These are phyloP conservation scores for Autographa pulchrina DNA, from an alignment of 2,888 invertebrate species.

Conservation along the genomic window DNA sequence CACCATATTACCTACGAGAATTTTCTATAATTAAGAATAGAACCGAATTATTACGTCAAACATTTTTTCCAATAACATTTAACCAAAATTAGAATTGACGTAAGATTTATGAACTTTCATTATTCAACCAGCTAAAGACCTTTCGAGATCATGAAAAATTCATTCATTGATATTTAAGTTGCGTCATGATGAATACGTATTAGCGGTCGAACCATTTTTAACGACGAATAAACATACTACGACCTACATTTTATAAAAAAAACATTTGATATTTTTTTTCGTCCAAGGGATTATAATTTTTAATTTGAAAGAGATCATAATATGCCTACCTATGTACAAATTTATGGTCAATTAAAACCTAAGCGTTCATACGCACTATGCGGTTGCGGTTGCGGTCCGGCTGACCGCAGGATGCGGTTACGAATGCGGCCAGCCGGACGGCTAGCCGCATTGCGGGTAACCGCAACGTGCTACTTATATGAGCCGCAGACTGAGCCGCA, in stretches of 20 bases:
- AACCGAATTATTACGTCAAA: slow-evolving; percentile 25
- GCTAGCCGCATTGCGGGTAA: too few relatives aligned
- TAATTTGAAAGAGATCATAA: too few relatives aligned
- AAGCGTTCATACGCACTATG: too few relatives aligned
- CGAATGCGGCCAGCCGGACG: too few relatives aligned
- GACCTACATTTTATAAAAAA: neutral
- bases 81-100: slow-evolving; percentile 27
- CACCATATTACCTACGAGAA: neutral
- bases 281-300: too few relatives aligned
- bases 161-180: slow-evolving; percentile 48
- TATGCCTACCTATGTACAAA: too few relatives aligned
- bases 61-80: slow-evolving; percentile 8
- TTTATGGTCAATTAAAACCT: too few relatives aligned
- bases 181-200: slow-evolving; percentile 30
- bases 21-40: slow-evolving; percentile 4
- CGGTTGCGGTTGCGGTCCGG: too few relatives aligned
- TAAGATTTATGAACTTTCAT: slow-evolving; percentile 36
- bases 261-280: too few relatives aligned
- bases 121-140: slow-evolving; percentile 37
- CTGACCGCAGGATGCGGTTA: too few relatives aligned
- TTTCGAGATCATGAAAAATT: slow-evolving; percentile 52
- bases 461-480: too few relatives aligned
- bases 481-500: too few relatives aligned
- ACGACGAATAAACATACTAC: slow-evolving; percentile 27
- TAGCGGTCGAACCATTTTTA: slow-evolving; percentile 19